Conservation (phyloP, 2,797 vertebrate species). For the Notamacropus eugenii region DNA sequence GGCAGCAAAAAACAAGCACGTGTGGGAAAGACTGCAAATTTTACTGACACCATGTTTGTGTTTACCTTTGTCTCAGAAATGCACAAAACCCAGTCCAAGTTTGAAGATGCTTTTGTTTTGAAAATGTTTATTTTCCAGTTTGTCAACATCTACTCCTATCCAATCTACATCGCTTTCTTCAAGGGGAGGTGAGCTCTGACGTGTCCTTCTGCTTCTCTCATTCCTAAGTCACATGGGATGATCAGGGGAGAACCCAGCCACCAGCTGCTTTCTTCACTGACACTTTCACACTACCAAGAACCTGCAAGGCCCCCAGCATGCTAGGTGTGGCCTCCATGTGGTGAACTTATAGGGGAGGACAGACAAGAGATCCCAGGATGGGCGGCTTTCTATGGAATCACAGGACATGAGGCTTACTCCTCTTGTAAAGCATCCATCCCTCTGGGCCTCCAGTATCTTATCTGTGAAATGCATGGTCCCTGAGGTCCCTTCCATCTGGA, state of each 20-base stretch:
- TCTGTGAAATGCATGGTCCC: not conserved
- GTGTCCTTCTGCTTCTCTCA: not conserved
- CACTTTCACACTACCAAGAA: too few relatives aligned
- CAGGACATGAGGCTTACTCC: too few relatives aligned
- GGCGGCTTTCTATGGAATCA: not conserved
- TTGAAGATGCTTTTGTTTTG: slow-evolving; percentile 89
- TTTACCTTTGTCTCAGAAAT: slow-evolving; percentile 83
- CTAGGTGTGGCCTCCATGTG: not conserved
- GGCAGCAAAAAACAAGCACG: fast-evolving
- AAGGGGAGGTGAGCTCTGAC: slow-evolving; percentile 85
- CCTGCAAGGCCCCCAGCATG: not conserved
- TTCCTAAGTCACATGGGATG: not conserved
- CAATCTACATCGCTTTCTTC: slow-evolving; percentile 87
- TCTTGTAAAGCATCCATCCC: not conserved
- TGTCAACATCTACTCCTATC: slow-evolving; percentile 88
- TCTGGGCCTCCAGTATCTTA: not conserved
- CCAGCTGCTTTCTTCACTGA: not conserved
- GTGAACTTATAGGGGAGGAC: not conserved
- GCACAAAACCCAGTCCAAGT: slow-evolving; percentile 89
- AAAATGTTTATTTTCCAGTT: slow-evolving; percentile 92
- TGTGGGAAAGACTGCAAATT: not conserved
- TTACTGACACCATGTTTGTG: not conserved
- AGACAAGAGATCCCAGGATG: not conserved
- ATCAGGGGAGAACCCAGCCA: too few relatives aligned
- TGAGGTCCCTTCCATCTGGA: not conserved